phyloP scores from a whole-genome alignment of 2,888 invertebrate species.

The Helobdella robusta region DNA sequence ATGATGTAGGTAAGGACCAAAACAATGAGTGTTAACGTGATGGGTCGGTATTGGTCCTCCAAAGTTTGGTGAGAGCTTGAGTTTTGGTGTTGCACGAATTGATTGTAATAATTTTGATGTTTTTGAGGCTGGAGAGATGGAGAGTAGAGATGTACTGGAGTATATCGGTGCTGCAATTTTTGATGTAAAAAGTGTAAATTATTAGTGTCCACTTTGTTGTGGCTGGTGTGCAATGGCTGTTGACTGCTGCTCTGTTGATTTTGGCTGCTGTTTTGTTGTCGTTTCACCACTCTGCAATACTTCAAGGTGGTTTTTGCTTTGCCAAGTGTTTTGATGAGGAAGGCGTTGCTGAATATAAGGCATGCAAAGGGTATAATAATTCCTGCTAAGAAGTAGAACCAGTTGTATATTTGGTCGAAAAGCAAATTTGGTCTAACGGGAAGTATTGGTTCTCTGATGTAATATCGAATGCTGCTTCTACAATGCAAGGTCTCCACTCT shows the following conservation, averaged over 20 bases:
- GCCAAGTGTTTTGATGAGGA: slow-evolving; percentile 38
- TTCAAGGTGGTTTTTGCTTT: slow-evolving; percentile 24
- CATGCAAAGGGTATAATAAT: slow-evolving; percentile 43
- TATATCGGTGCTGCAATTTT: neutral
- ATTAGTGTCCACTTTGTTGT: neutral
- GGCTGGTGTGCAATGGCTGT: neutral
- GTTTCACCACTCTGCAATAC: slow-evolving; percentile 20
- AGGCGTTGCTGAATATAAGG: slow-evolving; percentile 43
- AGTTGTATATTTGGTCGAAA: slow-evolving; percentile 28
- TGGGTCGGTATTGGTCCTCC: slow-evolving; percentile 29
- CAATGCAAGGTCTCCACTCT: slow-evolving; percentile 26
- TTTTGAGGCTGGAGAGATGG: neutral
- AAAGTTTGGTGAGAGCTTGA: neutral
- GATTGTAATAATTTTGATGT: neutral
- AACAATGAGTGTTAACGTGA: slow-evolving; percentile 45
- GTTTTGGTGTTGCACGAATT: neutral
- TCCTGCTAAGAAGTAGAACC: slow-evolving; percentile 41
- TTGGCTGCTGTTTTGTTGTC: neutral
- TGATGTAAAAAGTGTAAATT: slow-evolving; percentile 7
- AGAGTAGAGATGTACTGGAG: neutral
- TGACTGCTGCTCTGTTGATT: neutral
- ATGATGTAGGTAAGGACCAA: slow-evolving; percentile 44
- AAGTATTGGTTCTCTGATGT: slow-evolving; percentile 25
- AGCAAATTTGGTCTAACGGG: neutral
- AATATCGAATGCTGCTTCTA: slow-evolving; percentile 1